Evolutionary conservation across 2,797 vertebrate genomes (phyloP), one percentile per base, ranked within the genome.

Genomic region (Epinephelus awoara): DNA sequence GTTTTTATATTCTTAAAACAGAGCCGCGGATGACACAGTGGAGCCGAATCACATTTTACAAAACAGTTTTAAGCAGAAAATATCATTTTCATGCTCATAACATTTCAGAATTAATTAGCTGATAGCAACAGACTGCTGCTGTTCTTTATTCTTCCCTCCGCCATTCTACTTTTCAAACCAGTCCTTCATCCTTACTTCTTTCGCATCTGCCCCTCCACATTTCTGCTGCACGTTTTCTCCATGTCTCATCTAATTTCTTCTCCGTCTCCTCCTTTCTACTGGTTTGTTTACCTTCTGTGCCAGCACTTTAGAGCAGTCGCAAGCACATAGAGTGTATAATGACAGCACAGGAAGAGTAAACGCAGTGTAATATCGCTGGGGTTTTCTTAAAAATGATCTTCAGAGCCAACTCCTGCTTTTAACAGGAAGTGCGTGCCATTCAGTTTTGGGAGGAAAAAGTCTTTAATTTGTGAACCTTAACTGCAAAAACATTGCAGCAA

Each of bases 81-180:
- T 19, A 40, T 29, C 1, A 23, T 72, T 74, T 50, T 19, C 55
- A 71, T 47, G 52, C 56, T 65, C 34, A 49, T 42, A 34, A 67
- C 21, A 51, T 67, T 67, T 63, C 29, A 54, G 34, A 75, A 86
- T 71, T 27, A 64, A 75, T 58, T 63, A 58, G 67, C 55, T 52
- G 55, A 44, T 56, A 15, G 9, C 1, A 59, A 21, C 67, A 49
- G n/a, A 57, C 46, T 38, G 29, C 70, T 64, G 38, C 49, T 49
- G 11, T 11, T 15, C 23, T 67, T 17, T 42, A 18, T 54, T 50
- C 17, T 1, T 51, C 25, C 27, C 23, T 46, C 34, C 19, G 1
- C n/a, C 12, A 49, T 55, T 29, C 6, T 18, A 18, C 47, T 67
- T 66, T 34, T 66, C 40, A 67, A 54, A 63, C 2, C 14, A 21